Base-by-base conservation (phyloP, 2,113 vertebrate genomes). In the Nannospalax galili region DNA sequence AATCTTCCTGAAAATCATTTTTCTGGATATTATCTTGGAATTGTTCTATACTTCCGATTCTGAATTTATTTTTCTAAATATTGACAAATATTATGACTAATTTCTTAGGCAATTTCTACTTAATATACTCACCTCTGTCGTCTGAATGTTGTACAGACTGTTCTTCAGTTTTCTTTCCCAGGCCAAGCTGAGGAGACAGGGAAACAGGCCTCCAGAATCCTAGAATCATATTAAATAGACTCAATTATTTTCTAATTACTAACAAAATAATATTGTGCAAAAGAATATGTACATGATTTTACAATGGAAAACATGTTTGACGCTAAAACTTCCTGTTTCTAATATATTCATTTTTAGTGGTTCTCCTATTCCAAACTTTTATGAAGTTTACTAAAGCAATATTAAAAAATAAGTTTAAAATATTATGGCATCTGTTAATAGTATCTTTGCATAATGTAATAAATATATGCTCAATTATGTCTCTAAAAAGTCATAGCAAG, bases 181-280 rank as follows among this genome's bases (percentile, higher is more conserved):
- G 99, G 84, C 98, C 98, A 98, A 98, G 98, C 97, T 99, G 98
- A 56, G 98, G 98, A 58, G 99, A 98, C 98, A 99, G 98, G 45
- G 98, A 99, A 97, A 99, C 97, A 30, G 99, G 99, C 96, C 99
- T 99, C 98, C 99, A 98, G 97, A 99, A 99, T 98, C 98, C 99
- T 99, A 98, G 93, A 98, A 99, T 97, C 40, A 98, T 97, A 97
- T 97, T 97, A 99, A 98, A 97, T 97, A 97, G 95, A 97, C 96
- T 82, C 93, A 98, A 64, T 97, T 87, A 88, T 35, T 93, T 81
- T 93, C 10, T 24, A 90, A 89, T 74, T 64, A 1, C 10, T 56
- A 73, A 85, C 79, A 95, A 84, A 65, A 91, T 62, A 58, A 94
- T 17, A 17, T 48, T 97, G 12, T 65, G 82, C 14, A 84, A 7